Evolutionary conservation across 2,888 invertebrate species (phyloP).

Genomic region (Drosophila demipolita): DNA sequence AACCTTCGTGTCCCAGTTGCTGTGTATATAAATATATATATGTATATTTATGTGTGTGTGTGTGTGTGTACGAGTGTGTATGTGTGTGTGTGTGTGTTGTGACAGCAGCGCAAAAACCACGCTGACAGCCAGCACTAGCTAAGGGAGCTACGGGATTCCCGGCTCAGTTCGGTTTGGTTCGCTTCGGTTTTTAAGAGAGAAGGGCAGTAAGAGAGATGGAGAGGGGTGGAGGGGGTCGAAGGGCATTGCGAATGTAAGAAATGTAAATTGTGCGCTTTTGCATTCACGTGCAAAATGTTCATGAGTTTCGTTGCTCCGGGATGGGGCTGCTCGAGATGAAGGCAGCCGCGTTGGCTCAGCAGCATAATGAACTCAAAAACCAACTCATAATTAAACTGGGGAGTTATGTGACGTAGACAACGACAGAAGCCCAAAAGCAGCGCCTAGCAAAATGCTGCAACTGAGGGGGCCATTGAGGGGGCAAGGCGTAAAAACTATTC

Average conservation of each 20-base stretch:
- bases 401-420: conserved; percentile 77
- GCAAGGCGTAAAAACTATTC: conserved; percentile 25
- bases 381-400: conserved; percentile 80
- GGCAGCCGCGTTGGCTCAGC: conserved; percentile 60
- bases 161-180: conserved; percentile 17
- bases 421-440: conserved; percentile 40
- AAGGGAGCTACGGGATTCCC: conserved; percentile 65
- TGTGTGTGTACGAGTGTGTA: conserved; percentile 27
- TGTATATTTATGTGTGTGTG: conserved; percentile 9
- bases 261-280: conserved; percentile 77
- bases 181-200: conserved; percentile 8
- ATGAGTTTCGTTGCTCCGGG: conserved; percentile 58
- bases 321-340: conserved; percentile 6
- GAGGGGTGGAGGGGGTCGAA: not conserved
- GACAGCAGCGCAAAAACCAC: conserved; percentile 78
- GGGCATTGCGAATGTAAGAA: conserved; percentile 72
- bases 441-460: conserved; percentile 27
- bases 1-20: conserved; percentile 38
- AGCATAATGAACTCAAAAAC: conserved; percentile 76
- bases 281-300: conserved; percentile 78
- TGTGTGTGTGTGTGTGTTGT: conserved; percentile 63
- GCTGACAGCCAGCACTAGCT: conserved; percentile 67
- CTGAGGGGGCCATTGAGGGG: conserved; percentile 3
- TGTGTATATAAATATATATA: conserved; percentile 18
- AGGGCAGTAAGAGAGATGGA: not conserved